Evolutionary conservation across 1,140 invertebrate genomes (phyloP).

Genomic region (Tetragonula clypearis): DNA sequence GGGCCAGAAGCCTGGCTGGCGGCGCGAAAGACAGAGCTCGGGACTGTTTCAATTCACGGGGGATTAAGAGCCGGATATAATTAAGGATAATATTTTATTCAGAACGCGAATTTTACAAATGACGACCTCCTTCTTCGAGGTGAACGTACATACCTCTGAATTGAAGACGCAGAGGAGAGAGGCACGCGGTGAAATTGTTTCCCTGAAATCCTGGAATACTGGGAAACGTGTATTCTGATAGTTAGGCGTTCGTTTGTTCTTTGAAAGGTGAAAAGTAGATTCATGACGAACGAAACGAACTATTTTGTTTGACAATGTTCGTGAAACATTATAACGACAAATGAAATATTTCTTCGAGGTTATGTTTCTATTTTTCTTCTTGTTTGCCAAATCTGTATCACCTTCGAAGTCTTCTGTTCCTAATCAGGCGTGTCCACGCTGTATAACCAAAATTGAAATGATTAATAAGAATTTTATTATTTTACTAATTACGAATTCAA

Average conservation of each 20-base stretch:
- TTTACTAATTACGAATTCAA: too few species aligned
- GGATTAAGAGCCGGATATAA: neutral
- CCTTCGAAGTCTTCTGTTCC: neutral
- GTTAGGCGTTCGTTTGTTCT: too few species aligned
- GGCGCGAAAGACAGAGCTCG: neutral
- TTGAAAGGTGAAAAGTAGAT: too few species aligned
- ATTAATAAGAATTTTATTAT: too few species aligned
- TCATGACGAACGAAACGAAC: too few species aligned
- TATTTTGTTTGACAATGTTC: too few species aligned
- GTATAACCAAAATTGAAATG: too few species aligned
- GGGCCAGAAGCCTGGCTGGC: neutral
- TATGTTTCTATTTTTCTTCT: neutral
- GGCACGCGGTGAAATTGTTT: neutral
- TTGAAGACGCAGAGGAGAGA: neutral
- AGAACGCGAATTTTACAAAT: neutral
- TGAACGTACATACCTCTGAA: neutral
- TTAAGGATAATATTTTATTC: conserved; percentile 29
- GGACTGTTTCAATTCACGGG: neutral
- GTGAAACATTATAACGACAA: neutral
- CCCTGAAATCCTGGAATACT: neutral
- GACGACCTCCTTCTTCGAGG: neutral
- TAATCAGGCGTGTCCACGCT: neutral
- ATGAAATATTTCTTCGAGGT: neutral
- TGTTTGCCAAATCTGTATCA: neutral
- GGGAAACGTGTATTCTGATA: neutral